Evolutionary conservation across 2,113 vertebrate species (phyloP).

Genomic region (Podarcis raffonei): DNA sequence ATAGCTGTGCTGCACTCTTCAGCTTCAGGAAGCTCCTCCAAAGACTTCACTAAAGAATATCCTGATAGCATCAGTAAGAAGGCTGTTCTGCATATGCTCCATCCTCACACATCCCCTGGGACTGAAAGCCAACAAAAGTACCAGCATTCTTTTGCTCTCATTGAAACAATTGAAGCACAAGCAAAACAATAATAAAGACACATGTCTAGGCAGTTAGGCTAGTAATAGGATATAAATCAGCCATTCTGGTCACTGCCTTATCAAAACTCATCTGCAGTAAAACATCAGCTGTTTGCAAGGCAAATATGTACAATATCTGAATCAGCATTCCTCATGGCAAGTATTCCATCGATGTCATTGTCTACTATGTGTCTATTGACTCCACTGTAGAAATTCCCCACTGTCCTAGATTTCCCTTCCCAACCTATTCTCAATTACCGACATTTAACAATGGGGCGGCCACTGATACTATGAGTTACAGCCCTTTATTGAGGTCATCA

Average conservation of each 20-base stretch:
- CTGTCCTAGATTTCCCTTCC: neutral
- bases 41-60: conserved; percentile 27
- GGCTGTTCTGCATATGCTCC: neutral
- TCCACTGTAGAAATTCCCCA: conserved; percentile 1
- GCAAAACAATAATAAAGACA: conserved; percentile 30
- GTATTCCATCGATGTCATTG: neutral
- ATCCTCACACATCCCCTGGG: neutral
- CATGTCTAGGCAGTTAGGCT: neutral
- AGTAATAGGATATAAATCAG: conserved; percentile 5
- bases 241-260: neutral
- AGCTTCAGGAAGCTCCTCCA: conserved; percentile 54
- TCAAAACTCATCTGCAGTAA: neutral
- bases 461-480: neutral
- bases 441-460: neutral
- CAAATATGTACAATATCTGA: neutral
- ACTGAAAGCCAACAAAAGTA: neutral
- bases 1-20: conserved; percentile 17
- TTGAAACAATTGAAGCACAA: neutral
- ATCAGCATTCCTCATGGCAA: neutral
- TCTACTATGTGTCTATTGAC: neutral
- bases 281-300: conserved; percentile 15
- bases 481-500: conserved; percentile 14
- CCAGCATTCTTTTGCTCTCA: conserved; percentile 34
- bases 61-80: conserved; percentile 45
- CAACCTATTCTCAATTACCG: neutral